Evolutionary conservation across 2,888 invertebrate species (phyloP).

Genomic region (Frankliniella intonsa): DNA sequence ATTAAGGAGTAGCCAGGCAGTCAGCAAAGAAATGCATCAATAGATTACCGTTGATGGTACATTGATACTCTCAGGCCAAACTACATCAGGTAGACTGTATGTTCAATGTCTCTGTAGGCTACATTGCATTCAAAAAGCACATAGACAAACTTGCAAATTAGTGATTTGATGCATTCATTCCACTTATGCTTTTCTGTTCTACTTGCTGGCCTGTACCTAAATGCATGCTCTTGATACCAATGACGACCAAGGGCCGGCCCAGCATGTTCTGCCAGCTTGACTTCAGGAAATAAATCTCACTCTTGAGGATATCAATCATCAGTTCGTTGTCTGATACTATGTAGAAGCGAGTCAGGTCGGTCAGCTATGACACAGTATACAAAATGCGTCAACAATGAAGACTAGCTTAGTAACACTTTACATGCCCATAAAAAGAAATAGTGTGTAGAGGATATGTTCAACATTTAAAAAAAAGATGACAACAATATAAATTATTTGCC

Average conservation of each 20-base stretch:
- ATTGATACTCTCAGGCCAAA: no score
- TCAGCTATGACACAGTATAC: constrained; percentile 64
- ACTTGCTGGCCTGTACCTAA: constrained; percentile 61
- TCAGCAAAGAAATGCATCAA: not conserved
- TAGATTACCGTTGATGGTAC: no score
- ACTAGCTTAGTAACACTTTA: no score
- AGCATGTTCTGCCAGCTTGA: constrained; percentile 97
- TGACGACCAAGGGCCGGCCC: constrained; percentile 91
- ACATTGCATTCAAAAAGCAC: no score
- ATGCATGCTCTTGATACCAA: constrained; percentile 81
- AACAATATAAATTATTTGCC: constrained; percentile 26
- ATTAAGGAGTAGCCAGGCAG: not conserved
- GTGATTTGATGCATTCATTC: not conserved
- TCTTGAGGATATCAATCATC: constrained; percentile 95
- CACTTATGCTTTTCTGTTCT: not conserved
- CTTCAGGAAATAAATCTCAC: constrained; percentile 96
- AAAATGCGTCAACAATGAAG: constrained; percentile 17
- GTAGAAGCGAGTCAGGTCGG: constrained; percentile 97
- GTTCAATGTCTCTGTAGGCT: no score
- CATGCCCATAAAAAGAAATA: constrained; percentile 31
- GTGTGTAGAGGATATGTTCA: not conserved
- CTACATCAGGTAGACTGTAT: no score
- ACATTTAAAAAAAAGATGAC: constrained; percentile 30
- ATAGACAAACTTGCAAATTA: no score
- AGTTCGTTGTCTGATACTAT: constrained; percentile 96